Evolutionary conservation across 2,797 vertebrate species (phyloP).

Genomic region (Hapalemur alaotrensis): DNA sequence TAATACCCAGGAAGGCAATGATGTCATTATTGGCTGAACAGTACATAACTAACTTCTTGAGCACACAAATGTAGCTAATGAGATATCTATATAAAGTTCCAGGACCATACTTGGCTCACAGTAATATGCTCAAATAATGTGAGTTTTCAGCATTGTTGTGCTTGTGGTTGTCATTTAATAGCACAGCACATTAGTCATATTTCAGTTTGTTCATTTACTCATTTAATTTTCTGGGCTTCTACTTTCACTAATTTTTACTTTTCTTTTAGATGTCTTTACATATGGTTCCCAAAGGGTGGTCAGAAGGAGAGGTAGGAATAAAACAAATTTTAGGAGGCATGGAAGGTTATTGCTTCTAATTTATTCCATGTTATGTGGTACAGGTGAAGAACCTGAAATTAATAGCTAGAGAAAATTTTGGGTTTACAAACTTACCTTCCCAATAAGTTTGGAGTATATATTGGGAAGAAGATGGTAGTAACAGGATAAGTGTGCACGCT

Average conservation of each 20-base stretch:
- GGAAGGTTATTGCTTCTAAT: conserved; percentile 48
- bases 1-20: conserved; percentile 32
- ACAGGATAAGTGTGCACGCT: conserved; percentile 14
- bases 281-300: background rate
- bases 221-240: background rate
- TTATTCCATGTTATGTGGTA: conserved; percentile 41
- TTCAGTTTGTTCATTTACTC: background rate
- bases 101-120: background rate
- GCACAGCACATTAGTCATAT: background rate
- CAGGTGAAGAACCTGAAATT: conserved; percentile 63
- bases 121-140: background rate
- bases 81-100: background rate
- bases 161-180: background rate
- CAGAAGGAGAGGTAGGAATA: background rate
- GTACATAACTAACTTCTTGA: background rate
- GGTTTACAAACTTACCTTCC: conserved; percentile 49
- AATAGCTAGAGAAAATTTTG: conserved; percentile 48
- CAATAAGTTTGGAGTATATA: conserved; percentile 17
- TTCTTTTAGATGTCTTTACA: conserved; percentile 15
- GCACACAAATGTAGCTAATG: background rate
- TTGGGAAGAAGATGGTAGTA: conserved; percentile 8
- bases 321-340: conserved; percentile 13
- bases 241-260: background rate
- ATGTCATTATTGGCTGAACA: background rate
- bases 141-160: background rate